Conservation (phyloP, 1,140 invertebrate species). For the Zaprionus gabonicus region DNA sequence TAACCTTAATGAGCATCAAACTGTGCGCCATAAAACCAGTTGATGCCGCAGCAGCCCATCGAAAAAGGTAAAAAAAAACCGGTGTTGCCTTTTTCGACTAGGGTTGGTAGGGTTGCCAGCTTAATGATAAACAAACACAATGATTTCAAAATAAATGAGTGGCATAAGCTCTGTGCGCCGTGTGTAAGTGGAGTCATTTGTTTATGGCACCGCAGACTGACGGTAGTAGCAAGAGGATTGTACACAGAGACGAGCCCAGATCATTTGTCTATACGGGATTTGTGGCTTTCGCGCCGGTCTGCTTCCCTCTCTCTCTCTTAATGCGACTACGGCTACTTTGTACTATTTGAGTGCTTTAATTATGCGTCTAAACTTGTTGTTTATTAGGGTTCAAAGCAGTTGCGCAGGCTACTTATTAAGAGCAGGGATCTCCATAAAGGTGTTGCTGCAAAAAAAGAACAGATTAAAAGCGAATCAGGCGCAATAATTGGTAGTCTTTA, state of each 20-base stretch:
- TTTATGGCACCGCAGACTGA: constrained; percentile 45
- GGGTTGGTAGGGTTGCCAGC: constrained; percentile 3
- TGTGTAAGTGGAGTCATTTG: constrained; percentile 50
- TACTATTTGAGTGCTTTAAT: constrained; percentile 24
- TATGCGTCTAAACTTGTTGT: constrained; percentile 10
- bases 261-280: constrained; percentile 46
- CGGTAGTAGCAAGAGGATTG: background rate
- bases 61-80: constrained; percentile 17
- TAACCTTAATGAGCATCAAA: constrained; percentile 60
- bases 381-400: background rate
- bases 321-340: constrained; percentile 5
- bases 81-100: constrained; percentile 28
- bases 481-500: background rate
- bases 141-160: constrained; percentile 56
- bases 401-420: background rate
- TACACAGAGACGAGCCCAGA: background rate
- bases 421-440: background rate
- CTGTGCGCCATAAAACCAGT: constrained; percentile 53
- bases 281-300: constrained; percentile 17
- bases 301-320: too few relatives aligned
- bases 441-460: background rate
- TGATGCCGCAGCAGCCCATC: constrained; percentile 25
- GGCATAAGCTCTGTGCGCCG: constrained; percentile 40
- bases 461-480: background rate
- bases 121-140: constrained; percentile 58